phyloP scores from a whole-genome alignment of 2,113 vertebrate species.

The Odontesthes bonariensis region DNA sequence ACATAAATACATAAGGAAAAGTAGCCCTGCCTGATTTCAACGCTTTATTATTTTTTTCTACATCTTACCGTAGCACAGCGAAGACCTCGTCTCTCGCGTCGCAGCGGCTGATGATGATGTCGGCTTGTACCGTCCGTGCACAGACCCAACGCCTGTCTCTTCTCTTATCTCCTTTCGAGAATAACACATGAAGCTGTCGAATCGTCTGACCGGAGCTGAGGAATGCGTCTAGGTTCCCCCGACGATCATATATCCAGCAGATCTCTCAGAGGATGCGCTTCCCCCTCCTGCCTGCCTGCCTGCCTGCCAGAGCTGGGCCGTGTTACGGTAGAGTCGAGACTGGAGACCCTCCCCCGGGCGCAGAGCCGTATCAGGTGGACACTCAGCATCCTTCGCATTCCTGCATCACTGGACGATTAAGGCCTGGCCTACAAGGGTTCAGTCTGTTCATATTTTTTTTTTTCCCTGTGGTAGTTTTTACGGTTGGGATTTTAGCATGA shows the following conservation, averaged over 20 bases:
- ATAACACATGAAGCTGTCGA: slow-evolving; percentile 18
- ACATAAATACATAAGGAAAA: slow-evolving; percentile 2
- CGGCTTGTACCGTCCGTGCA: slow-evolving; percentile 2
- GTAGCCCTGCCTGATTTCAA: not conserved
- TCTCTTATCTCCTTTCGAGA: slow-evolving; percentile 29
- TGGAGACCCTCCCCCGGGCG: slow-evolving; percentile 74
- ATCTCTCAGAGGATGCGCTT: slow-evolving; percentile 64
- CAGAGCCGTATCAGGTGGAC: slow-evolving; percentile 71
- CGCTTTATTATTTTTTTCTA: not conserved
- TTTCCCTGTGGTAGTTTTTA: not conserved
- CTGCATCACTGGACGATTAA: slow-evolving; percentile 62
- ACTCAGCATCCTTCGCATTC: slow-evolving; percentile 72
- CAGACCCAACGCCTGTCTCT: slow-evolving; percentile 17
- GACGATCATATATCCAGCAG: slow-evolving; percentile 47
- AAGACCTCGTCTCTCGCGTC: slow-evolving; percentile 61
- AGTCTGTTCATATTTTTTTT: not conserved
- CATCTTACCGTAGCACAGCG: slow-evolving; percentile 68
- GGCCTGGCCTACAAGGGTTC: slow-evolving; percentile 14
- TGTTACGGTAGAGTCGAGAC: slow-evolving; percentile 66
- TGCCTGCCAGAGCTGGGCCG: slow-evolving; percentile 42
- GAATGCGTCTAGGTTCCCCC: slow-evolving; percentile 30
- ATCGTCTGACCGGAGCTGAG: slow-evolving; percentile 35
- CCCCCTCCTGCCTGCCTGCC: not conserved
- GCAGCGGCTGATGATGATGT: slow-evolving; percentile 38
- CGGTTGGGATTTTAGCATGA: slow-evolving; percentile 49